phyloP scores from a whole-genome alignment of 92 coral and sea anemone genomes.

The Chrysogorgia sp. region DNA sequence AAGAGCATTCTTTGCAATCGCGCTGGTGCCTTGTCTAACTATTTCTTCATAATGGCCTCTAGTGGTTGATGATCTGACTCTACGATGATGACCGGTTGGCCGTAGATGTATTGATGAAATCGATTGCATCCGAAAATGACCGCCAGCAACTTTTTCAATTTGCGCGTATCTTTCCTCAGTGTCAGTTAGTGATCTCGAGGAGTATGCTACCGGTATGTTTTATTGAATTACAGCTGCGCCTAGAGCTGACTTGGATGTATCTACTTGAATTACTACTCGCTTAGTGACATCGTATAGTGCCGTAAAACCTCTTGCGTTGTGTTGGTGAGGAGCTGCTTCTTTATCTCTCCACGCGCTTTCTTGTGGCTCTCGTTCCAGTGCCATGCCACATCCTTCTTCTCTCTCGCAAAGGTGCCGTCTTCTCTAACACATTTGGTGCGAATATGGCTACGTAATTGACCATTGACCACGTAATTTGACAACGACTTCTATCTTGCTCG shows the following conservation, averaged over 20 bases:
- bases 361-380: constrained; percentile 62
- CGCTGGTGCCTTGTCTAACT: background rate
- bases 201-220: background rate
- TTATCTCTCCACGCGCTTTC: constrained; percentile 51
- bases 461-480: background rate
- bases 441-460: background rate
- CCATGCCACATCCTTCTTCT: constrained; percentile 45
- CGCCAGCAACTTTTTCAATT: constrained; percentile 24
- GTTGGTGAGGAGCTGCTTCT: constrained; percentile 34
- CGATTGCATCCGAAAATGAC: constrained; percentile 23
- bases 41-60: constrained; percentile 14
- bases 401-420: constrained; percentile 56
- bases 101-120: constrained; percentile 17
- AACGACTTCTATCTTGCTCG: background rate
- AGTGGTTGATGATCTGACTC: constrained; percentile 10
- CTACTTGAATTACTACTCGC: background rate
- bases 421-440: constrained; percentile 3
- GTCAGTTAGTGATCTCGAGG: constrained; percentile 6
- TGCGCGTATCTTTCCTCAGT: background rate
- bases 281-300: constrained; percentile 48
- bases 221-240: constrained; percentile 11
- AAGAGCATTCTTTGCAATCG: constrained; percentile 13
- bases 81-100: background rate
- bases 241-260: background rate
- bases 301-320: constrained; percentile 31